Evolutionary conservation across 2,888 invertebrate genomes (phyloP), one percentile per base, ranked within the genome.

Genomic region (Galerucella nymphaeae): DNA sequence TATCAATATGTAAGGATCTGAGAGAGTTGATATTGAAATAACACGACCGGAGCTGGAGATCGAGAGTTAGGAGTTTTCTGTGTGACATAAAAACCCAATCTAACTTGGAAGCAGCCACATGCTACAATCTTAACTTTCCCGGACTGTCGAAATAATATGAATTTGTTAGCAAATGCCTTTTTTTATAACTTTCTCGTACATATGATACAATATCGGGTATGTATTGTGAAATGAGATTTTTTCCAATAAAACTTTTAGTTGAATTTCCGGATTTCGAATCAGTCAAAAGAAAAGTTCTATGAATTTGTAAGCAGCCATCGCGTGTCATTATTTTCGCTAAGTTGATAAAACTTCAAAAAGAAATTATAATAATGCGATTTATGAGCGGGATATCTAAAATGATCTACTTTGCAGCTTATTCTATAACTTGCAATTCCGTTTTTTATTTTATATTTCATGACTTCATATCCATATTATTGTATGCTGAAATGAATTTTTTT

Each of bases 21-120:
- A 48, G 77, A 78, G 80, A 82, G 82, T 79, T 80, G 81, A 83
- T 83, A 83, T 83, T 83, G 83, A 83, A 83, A 83, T 83, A 82
- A 83, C 82, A 82, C 80, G 82, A 81, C 80, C 78, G 77, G 78
- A 61, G 59, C 50, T 66, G 66, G 55, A 76, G 80, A 77, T 70
- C 45, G 65, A n/a, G 68, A 71, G 71, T 74, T 68, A 55, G 67
- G 55, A 62, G 66, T 66, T 67, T 68, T 68, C 45, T 45, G 78
- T 78, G 72, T 80, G 81, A 81, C 82, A 82, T 80, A 83, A 81
- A 83, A 83, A 83, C 81, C 80, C 82, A 83, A 83, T 83, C 82
- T 82, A 83, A 83, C 79, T 83, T 82, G 78, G 77, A 73, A 73
- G 81, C 78, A 80, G 78, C 83, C 83, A 83, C 82, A 83, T 83